Evolutionary conservation across 1,140 invertebrate genomes (phyloP).

Genomic region (Homalodisca vitripennis): DNA sequence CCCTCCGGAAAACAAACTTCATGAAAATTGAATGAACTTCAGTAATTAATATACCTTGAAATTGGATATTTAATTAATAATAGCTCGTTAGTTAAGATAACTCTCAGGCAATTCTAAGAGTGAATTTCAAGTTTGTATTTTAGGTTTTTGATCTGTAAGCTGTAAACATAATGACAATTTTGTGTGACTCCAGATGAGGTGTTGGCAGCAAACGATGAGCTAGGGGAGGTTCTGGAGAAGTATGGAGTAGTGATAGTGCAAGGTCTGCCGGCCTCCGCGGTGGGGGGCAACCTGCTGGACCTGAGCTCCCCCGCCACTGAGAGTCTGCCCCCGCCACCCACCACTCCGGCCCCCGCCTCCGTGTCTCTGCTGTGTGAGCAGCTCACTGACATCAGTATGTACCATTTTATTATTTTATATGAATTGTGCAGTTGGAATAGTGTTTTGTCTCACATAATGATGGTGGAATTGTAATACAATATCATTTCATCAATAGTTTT

Average conservation of each 20-base stretch:
- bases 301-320: conserved; percentile 44
- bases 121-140: neutral
- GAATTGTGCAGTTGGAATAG: too few relatives aligned
- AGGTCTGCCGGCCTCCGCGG: conserved; percentile 41
- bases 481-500: too few relatives aligned
- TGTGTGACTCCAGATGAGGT: conserved; percentile 64
- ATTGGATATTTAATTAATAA: too few relatives aligned
- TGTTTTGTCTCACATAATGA: too few relatives aligned
- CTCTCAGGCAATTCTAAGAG: neutral
- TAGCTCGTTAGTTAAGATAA: too few relatives aligned
- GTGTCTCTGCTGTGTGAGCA: conserved; percentile 38
- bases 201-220: conserved; percentile 74
- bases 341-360: neutral
- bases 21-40: too few relatives aligned
- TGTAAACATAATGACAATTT: neutral
- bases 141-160: conserved; percentile 7
- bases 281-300: conserved; percentile 52
- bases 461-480: too few relatives aligned
- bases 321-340: neutral
- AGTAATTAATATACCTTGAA: too few relatives aligned
- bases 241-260: conserved; percentile 63
- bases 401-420: too few relatives aligned
- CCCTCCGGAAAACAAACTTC: too few relatives aligned
- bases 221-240: conserved; percentile 71
- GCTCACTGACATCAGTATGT: too few relatives aligned